phyloP scores from a whole-genome alignment of 2,113 vertebrate genomes.

The Cebus imitator region DNA sequence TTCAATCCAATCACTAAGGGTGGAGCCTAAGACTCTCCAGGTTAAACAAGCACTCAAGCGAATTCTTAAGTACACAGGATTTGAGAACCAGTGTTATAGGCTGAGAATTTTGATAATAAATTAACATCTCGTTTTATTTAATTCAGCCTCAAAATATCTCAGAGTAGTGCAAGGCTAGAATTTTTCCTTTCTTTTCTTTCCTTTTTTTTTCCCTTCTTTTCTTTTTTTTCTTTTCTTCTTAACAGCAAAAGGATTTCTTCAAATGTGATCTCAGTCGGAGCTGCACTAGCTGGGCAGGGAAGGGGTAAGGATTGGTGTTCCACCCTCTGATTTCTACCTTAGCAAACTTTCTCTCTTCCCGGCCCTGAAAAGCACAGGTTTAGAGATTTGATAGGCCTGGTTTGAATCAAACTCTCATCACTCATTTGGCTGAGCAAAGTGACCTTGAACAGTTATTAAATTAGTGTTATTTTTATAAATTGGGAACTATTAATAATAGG shows the following conservation, averaged over 20 bases:
- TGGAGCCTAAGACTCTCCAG: background rate
- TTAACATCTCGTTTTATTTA: background rate
- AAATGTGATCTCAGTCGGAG: background rate
- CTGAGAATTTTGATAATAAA: background rate
- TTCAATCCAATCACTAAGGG: background rate
- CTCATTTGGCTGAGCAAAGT: background rate
- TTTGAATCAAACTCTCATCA: background rate
- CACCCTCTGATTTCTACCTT: background rate
- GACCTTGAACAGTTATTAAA: background rate
- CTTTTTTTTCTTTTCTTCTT: background rate
- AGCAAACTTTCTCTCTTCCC: background rate
- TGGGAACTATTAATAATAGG: background rate
- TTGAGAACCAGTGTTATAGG: background rate
- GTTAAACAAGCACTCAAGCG: background rate
- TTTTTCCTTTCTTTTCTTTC: background rate
- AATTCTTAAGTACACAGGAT: background rate
- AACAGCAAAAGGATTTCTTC: background rate
- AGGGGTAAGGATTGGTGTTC: too few species aligned
- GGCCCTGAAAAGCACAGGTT: background rate
- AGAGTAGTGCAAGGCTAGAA: background rate
- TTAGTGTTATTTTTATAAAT: background rate
- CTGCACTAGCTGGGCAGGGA: too few species aligned
- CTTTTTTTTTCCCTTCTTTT: background rate
- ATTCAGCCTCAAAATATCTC: background rate
- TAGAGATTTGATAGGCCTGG: too few species aligned